Base-by-base conservation (phyloP, 2,797 vertebrate species). In the Diceros bicornis region DNA sequence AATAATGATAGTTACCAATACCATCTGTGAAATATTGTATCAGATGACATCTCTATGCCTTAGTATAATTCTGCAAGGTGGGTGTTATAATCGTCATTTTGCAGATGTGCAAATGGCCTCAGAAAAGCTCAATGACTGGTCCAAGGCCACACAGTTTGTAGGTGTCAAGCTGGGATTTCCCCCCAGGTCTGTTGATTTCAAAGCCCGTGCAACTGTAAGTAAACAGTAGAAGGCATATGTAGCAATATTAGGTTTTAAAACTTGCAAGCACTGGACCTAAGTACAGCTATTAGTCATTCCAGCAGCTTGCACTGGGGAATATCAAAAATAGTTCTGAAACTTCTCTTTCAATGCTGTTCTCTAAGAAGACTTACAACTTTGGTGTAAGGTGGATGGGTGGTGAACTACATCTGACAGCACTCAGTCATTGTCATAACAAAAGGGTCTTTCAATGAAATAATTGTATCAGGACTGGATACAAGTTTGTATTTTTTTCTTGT, bases 271-370 rank as follows among this genome's bases (percentile, higher is more conserved):
- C 34, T 23, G 27, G 47, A 57, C 32, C 18, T 83, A 96, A 89
- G 62, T 74, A 71, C 7, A 97, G 52, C 41, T 79, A 68, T 96
- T 95, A 83, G n/a, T 89, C 32, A 87, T 89, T 92, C 41, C 23
- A 87, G 61, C n/a, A 87, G 64, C 8, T 96, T 95, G 21, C 55
- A 52, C 59, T 74, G 59, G n/a, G 25, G 23, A 83, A 79, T 91
- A 79, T 64, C 66, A 81, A 89, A 93, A 85, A 91, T 68, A 93
- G 27, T 93, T 90, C 2, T 27, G 79, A 93, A 93, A 89, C 44
- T 93, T 86, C 47, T 71, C 25, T 82, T 90, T 94, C 71, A 88
- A 4, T 4, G 6, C 47, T 93, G 41, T 78, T 94, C 57, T 94
- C 27, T 93, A 71, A 82, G 62, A 86, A 82, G 71, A 89, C n/a